Percentiles rank a stretch among this genome's conserved stretches.
Evolutionary conservation across 2,113 vertebrate genomes (phyloP).

Genomic region (Crocuta crocuta): DNA sequence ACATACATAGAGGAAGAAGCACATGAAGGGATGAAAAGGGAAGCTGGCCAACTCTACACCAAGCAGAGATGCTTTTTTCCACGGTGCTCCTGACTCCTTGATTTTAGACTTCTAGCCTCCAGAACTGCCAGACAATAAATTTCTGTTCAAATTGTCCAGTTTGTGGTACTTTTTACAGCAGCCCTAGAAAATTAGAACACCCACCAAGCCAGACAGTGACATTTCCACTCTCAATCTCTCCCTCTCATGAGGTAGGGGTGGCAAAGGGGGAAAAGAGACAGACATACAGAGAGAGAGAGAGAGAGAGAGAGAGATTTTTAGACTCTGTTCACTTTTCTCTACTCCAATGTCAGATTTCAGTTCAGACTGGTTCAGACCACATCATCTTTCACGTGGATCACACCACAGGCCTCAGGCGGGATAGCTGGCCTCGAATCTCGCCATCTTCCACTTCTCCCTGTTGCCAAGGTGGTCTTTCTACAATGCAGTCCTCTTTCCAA

Average conservation of each 20-base stretch:
- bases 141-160: not conserved
- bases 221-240: not conserved
- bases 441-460: not conserved
- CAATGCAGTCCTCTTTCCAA: not conserved
- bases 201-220: not conserved
- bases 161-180: not conserved
- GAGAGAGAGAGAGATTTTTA: not conserved
- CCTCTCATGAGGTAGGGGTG: not conserved
- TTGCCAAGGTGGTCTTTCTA: not conserved
- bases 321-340: not conserved
- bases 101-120: not conserved
- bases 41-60: not conserved
- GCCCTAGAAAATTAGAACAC: not conserved
- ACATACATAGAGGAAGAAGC: rapidly evolving
- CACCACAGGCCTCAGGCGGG: not conserved
- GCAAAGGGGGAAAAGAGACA: not conserved
- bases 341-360: not conserved
- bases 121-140: not conserved
- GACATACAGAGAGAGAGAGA: not conserved
- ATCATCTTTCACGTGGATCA: not conserved
- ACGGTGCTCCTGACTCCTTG: not conserved
- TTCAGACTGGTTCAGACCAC: not conserved
- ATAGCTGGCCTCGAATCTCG: not conserved
- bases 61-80: not conserved
- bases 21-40: not conserved